Conservation (phyloP, 2,888 invertebrate genomes). For the Thymelicus sylvestris region DNA sequence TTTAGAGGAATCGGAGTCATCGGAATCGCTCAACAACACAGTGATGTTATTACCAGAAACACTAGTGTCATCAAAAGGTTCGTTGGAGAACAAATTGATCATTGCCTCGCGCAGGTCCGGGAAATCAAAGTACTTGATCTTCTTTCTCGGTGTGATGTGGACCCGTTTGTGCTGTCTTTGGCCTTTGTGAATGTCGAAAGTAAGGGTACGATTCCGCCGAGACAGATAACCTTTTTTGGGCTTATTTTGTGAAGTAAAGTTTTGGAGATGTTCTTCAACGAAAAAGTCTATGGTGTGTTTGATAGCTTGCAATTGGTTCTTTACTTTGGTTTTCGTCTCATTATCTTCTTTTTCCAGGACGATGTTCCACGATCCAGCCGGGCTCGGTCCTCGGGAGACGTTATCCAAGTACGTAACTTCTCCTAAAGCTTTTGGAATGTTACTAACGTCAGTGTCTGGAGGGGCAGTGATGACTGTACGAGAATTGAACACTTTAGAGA, state of each 20-base stretch:
- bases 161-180: constrained; percentile 49
- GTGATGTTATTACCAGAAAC: constrained; percentile 26
- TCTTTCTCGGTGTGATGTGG: constrained; percentile 64
- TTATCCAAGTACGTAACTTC: constrained; percentile 55
- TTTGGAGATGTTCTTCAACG: constrained; percentile 54
- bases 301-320: constrained; percentile 63
- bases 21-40: constrained; percentile 39
- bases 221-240: constrained; percentile 32
- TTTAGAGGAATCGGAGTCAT: constrained; percentile 46
- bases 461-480: constrained; percentile 57
- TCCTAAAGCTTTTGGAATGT: constrained; percentile 52
- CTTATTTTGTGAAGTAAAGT: constrained; percentile 40
- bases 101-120: constrained; percentile 73
- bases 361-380: constrained; percentile 67
- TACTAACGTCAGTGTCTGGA: constrained; percentile 52
- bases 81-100: constrained; percentile 59
- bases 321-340: constrained; percentile 61
- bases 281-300: constrained; percentile 66
- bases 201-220: constrained; percentile 45
- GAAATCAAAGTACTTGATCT: constrained; percentile 69
- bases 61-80: constrained; percentile 37
- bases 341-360: constrained; percentile 67
- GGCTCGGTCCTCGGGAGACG: constrained; percentile 53
- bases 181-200: constrained; percentile 52
- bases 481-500: constrained; percentile 69